A percentile compares a stretch with the other conserved stretches of the same genome.
phyloP scores from a whole-genome alignment of 2,888 invertebrate species.

The Perithous albicinctus region DNA sequence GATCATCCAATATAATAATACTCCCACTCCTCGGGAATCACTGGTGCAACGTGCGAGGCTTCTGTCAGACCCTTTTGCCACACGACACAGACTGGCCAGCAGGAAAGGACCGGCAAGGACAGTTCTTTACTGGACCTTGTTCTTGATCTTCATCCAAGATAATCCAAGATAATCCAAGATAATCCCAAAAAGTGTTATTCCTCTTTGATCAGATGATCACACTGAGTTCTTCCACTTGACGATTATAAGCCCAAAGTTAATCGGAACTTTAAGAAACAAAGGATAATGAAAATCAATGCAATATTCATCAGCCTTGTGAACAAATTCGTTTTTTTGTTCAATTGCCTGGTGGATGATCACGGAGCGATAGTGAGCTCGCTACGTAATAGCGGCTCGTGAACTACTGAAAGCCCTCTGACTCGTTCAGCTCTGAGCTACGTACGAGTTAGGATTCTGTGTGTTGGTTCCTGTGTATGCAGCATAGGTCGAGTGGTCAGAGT shows the following conservation, averaged over 20 bases:
- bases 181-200: too few species aligned
- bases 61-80: slow-evolving; percentile 3
- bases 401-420: slow-evolving; percentile 74
- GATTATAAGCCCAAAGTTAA: too few species aligned
- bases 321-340: too few species aligned
- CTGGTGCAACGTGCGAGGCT: background rate
- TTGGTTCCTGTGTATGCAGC: background rate
- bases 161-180: too few species aligned
- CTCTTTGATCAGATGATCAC: background rate
- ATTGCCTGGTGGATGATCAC: too few species aligned
- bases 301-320: too few species aligned
- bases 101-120: slow-evolving; percentile 63
- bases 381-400: slow-evolving; percentile 78
- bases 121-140: slow-evolving; percentile 70
- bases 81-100: slow-evolving; percentile 15
- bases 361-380: background rate
- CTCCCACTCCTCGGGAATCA: slow-evolving; percentile 48
- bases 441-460: slow-evolving; percentile 56
- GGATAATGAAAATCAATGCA: too few species aligned
- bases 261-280: too few species aligned
- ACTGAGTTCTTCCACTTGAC: too few species aligned
- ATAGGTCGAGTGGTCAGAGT: slow-evolving; percentile 50
- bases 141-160: too few species aligned
- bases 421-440: slow-evolving; percentile 38
- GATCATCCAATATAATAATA: slow-evolving; percentile 54